Base-by-base conservation (phyloP, 1,140 invertebrate species). In the Temnothorax longispinosus region DNA sequence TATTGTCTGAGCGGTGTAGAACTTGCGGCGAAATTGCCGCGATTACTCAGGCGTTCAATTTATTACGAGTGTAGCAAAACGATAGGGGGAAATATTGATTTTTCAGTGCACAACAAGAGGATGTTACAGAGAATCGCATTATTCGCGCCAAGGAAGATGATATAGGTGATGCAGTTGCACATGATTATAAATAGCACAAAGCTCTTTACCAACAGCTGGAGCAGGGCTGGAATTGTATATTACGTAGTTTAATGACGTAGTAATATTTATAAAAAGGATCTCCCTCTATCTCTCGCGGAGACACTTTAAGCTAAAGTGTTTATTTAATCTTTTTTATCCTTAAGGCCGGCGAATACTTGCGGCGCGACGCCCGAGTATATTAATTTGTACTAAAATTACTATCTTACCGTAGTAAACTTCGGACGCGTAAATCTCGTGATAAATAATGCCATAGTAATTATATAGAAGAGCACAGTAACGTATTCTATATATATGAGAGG, bases 101-200 rank as follows among this genome's bases (percentile, higher is more conserved):
- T 74, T 74, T 60, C 27, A 71, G 27, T 60, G 60, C n/a, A n/a
- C 27, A 80, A 64, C 62, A 77, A 78, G 69, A 78, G 85, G 85
- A 90, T 93, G 88, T 91, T 92, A 88, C 91, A 88, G 93, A 93
- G 89, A 91, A 92, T 94, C 93, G 82, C 90, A 92, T 94, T 91
- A 72, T 85, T 84, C 87, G 89, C 87, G 91, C 90, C 87, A 92
- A 93, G 92, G 85, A 90, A 93, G 86, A 93, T 91, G 86, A 92
- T 92, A 91, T 89, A 91, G 85, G 64, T 60, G 60, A 93, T 90
- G 84, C 90, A 92, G 90, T 67, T 95, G 94, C 95, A 94, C 94
- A 95, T 91, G 91, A 95, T 93, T 94, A 94, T 94, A 95, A 93
- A 95, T 94, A 95, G 94, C 94, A 95, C 94, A 95, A 95, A 95